These are phyloP conservation scores for Acrocephalus kingi DNA, from an alignment of 2,113 vertebrate genomes.

Conservation along the genomic window DNA sequence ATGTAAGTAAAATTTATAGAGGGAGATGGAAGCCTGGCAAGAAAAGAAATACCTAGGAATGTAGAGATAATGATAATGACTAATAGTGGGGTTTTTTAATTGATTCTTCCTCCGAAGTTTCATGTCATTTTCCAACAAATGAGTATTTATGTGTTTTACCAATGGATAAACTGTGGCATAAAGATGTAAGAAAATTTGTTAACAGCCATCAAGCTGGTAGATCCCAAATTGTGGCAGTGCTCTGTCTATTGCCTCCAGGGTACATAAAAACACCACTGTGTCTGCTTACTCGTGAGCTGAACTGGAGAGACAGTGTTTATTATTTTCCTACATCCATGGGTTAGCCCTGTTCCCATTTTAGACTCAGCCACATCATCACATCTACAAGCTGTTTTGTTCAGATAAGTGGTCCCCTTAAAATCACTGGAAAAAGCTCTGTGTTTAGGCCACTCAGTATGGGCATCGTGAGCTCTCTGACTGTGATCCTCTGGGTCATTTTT, in stretches of 20 bases:
- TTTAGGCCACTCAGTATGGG: not conserved
- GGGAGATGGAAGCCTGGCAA: not conserved
- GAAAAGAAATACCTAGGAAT: not conserved
- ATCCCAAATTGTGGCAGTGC: not conserved
- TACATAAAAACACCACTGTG: not conserved
- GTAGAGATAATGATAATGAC: not conserved
- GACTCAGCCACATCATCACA: not conserved
- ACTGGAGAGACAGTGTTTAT: not conserved
- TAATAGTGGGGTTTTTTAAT: not conserved
- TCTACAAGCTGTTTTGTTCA: not conserved
- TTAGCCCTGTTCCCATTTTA: not conserved
- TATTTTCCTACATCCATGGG: not conserved
- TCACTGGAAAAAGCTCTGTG: not conserved
- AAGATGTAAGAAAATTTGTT: not conserved
- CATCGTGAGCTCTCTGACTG: not conserved
- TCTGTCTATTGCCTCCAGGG: not conserved
- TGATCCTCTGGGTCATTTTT: not conserved
- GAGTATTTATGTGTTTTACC: not conserved
- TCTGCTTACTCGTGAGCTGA: not conserved
- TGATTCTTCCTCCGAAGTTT: not conserved
- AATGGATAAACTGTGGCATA: not conserved
- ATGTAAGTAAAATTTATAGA: not conserved
- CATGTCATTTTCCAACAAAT: not conserved
- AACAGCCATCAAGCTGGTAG: not conserved
- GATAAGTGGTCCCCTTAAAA: not conserved